Conservation (phyloP, 2,888 invertebrate genomes). For the Pinctada fucata region DNA sequence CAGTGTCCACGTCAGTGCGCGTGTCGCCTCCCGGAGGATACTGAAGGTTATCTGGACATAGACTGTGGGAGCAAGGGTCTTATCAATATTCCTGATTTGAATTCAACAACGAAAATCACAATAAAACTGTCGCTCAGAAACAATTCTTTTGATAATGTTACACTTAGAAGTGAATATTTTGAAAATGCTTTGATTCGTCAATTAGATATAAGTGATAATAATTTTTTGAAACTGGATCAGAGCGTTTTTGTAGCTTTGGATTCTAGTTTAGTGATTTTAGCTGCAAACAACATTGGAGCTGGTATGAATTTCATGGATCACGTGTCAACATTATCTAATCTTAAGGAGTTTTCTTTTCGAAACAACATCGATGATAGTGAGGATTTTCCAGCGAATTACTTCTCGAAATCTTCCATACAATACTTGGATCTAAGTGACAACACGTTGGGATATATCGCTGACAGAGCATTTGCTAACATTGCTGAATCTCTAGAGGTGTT, state of each 20-base stretch:
- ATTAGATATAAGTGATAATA: slow-evolving; percentile 19
- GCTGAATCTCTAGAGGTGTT: not conserved
- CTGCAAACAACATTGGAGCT: not conserved
- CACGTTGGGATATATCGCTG: not conserved
- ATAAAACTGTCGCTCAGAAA: not conserved
- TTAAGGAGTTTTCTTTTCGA: not conserved
- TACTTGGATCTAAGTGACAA: slow-evolving; percentile 7
- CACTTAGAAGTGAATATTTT: not conserved
- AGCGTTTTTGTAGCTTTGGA: not conserved
- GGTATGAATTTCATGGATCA: not conserved
- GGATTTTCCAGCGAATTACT: not conserved
- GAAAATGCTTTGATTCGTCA: slow-evolving; percentile 4
- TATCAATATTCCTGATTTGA: not conserved
- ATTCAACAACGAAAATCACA: not conserved
- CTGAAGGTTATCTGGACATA: not conserved
- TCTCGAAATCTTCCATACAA: not conserved
- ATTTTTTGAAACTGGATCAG: not conserved
- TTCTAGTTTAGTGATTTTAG: not conserved
- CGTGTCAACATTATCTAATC: not conserved
- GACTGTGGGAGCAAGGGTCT: not conserved
- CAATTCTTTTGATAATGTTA: not conserved
- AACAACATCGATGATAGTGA: not conserved
- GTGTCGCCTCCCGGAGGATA: not conserved
- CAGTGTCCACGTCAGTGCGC: not conserved
- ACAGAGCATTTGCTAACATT: not conserved